Evolutionary conservation across 2,888 invertebrate genomes (phyloP), one percentile per base, ranked within the genome.

Genomic region (Hydrotaea cyrtoneurina): DNA sequence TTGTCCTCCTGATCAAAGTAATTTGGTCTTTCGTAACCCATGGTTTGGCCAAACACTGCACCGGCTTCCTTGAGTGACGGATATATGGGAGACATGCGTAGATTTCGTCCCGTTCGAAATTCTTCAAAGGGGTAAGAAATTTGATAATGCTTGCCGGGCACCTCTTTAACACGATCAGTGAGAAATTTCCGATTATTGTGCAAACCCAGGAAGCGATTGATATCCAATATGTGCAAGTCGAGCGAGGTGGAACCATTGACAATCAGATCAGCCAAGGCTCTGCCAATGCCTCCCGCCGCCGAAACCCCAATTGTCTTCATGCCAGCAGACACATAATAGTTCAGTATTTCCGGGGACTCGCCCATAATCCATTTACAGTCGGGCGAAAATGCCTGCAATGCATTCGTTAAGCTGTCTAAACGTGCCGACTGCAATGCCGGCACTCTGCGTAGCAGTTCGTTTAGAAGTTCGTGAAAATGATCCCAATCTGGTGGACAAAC

Each of bases 251-350:
- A 95, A 0, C 97, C 97, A 86, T 96, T 95, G 0, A 96, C 94
- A 62, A 99, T 97, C 90, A 97, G 95, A 91, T 98, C 97, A 0
- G 96, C 97, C 0, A 98, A 95, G 0, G 97, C 95, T 89, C 96
- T 95, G 0, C 98, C 99, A n/a, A 98, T 96, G 4, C 99, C 99
- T 0, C 98, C 98, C 0, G 98, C 98, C 10, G 98, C 97, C 0
- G 97, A 97, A 66, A 98, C 96, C n/a, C 99, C 99, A 39, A 97
- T 96, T 0, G 98, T 98, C 93, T 98, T 98, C 96, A 98, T 97
- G 2, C 99, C 99, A 53, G 98, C 97, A 0, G 98, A 98, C 55
- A 99, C 96, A 91, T 95, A 96, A 91, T 98, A 98, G 90, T 97
- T 97, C 87, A 94, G 94, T 88, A 98, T 95, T 94, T 99, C 98